phyloP scores from a whole-genome alignment of 2,888 invertebrate genomes.

The Eupithecia pulchellata region DNA sequence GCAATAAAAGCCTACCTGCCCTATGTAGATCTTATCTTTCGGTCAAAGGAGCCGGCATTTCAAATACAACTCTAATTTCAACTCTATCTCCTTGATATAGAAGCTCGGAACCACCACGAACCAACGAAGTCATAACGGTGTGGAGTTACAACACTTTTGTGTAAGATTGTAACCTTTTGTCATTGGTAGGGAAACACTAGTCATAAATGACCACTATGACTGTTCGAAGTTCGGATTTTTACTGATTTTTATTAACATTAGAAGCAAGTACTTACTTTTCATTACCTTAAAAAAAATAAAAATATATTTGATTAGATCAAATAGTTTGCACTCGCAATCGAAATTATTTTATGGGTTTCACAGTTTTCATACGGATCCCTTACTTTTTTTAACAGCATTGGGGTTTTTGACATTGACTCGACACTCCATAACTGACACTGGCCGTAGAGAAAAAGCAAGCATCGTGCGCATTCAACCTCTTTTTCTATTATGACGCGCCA shows the following conservation, averaged over 20 bases:
- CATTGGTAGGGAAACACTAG: slow-evolving; percentile 73
- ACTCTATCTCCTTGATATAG: slow-evolving; percentile 48
- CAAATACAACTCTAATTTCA: slow-evolving; percentile 43
- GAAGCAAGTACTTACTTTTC: not conserved
- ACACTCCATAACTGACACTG: no score
- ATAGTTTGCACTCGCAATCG: not conserved
- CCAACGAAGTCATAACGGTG: slow-evolving; percentile 77
- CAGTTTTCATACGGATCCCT: no score
- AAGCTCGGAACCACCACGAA: slow-evolving; percentile 38
- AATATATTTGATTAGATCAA: not conserved
- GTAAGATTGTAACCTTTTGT: slow-evolving; percentile 81
- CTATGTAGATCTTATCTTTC: slow-evolving; percentile 81
- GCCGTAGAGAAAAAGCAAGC: no score
- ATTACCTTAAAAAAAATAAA: not conserved
- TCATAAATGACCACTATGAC: slow-evolving; percentile 50
- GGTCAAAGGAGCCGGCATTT: slow-evolving; percentile 80
- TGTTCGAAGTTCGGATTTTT: slow-evolving; percentile 2
- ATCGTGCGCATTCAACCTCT: no score
- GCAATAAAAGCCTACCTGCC: slow-evolving; percentile 81
- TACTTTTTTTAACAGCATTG: no score
- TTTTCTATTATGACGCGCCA: no score
- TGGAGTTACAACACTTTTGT: slow-evolving; percentile 79
- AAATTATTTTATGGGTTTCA: no score
- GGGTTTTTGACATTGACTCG: no score
- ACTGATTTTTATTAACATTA: not conserved